Evolutionary conservation across 2,113 vertebrate species (phyloP), one percentile per base, ranked within the genome.

Genomic region (Columba livia): DNA sequence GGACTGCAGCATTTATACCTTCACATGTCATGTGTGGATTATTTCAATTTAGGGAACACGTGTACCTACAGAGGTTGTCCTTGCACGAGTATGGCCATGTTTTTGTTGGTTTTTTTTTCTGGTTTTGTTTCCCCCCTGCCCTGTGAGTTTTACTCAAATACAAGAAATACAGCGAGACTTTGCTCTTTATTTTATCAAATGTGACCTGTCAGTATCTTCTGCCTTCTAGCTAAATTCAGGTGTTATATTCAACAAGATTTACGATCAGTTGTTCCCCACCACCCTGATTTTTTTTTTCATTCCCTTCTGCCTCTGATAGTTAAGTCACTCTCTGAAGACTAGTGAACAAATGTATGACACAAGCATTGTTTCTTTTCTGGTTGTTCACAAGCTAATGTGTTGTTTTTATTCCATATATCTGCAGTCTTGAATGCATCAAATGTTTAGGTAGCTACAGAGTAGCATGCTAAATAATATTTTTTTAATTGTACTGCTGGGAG

Each of bases 351-450:
- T 38, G 25, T 47, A 29, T 71, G 47, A 54, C 20, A 40, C 12
- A 13, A 71, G 15, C 56, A 29, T 72, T 47, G 25, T 53, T 79
- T 70, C 5, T 71, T 86, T 83, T 66, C 65, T 81, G 36, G 11
- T 88, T 90, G 44, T 69, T 90, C 20, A 64, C 26, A 57, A 84
- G 71, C 42, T 89, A 78, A 87, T 3, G 1, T 38, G 29, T 69
- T 90, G 38, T 78, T 93, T 93, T 58, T 86, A 67, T 90, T 86
- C 81, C 13, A 10, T 84, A 7, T 73, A 40, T 81, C 40, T 40
- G 61, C 47, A 80, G 32, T 93, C 57, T 66, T 83, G 25, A 50
- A 16, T 72, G 61, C 64, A 67, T 84, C 36, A 69, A 36, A 50
- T 74, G 36, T 94, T 32, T 84, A 87, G 73, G 17, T 36, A 94